Percentiles rank a stretch among this genome's conserved stretches.
phyloP scores from a whole-genome alignment of 2,888 invertebrate genomes.

The Cheiracanthium punctorium region DNA sequence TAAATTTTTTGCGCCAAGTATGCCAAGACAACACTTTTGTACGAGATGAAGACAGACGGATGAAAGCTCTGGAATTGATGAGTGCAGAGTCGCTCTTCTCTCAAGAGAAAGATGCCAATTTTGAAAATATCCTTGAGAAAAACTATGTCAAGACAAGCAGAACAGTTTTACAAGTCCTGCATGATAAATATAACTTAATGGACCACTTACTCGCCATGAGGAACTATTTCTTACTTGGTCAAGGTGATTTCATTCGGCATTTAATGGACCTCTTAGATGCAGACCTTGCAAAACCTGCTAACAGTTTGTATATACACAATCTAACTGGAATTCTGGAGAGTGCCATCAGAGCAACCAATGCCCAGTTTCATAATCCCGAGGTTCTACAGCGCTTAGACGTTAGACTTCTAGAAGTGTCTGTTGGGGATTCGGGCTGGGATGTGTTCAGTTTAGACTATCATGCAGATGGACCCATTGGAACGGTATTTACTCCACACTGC shows the following conservation, averaged over 20 bases:
- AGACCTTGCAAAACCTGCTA: conserved; percentile 90
- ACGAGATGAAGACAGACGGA: conserved; percentile 74
- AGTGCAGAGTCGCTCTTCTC: conserved; percentile 81
- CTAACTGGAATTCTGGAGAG: conserved; percentile 79
- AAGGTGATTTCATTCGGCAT: conserved; percentile 96
- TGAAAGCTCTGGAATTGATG: conserved; percentile 70
- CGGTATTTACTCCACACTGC: conserved; percentile 81
- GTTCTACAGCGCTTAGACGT: conserved; percentile 92
- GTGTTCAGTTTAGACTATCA: conserved; percentile 91
- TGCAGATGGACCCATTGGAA: conserved; percentile 91
- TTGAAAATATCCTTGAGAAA: conserved; percentile 87
- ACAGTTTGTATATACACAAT: conserved; percentile 90
- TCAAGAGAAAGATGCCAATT: conserved; percentile 83
- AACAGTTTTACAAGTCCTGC: conserved; percentile 89
- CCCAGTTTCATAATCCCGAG: conserved; percentile 94
- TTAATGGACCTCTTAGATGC: conserved; percentile 92
- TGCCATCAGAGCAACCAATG: conserved; percentile 87
- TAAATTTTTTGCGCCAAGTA: conserved; percentile 94
- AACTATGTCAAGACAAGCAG: conserved; percentile 91
- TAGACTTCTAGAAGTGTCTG: conserved; percentile 81
- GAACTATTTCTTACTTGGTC: conserved; percentile 92
- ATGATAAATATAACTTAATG: conserved; percentile 89
- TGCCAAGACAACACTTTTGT: conserved; percentile 83
- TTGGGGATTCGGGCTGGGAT: conserved; percentile 91
- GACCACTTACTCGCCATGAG: conserved; percentile 94